These are phyloP conservation scores for Leptobrachium leishanense DNA, from an alignment of 2,113 vertebrate genomes.

Conservation along the genomic window DNA sequence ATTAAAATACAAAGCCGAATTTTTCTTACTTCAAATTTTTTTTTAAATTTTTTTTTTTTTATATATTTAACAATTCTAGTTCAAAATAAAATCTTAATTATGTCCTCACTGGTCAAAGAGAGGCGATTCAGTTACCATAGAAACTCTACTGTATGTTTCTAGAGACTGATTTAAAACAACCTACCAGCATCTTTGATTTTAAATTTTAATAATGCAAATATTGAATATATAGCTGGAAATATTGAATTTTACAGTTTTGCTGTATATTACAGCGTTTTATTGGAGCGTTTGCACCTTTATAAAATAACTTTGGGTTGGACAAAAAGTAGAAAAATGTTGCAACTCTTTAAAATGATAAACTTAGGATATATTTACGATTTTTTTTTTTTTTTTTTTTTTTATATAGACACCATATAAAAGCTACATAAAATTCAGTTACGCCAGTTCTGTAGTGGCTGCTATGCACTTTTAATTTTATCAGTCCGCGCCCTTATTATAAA, in stretches of 20 bases:
- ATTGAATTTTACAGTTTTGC: neutral
- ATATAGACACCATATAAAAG: neutral
- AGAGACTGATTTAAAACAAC: neutral
- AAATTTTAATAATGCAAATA: neutral
- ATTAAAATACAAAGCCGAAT: no score
- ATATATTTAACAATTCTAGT: no score
- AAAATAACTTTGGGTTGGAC: neutral
- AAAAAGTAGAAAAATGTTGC: neutral
- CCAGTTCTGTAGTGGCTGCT: conserved; percentile 17
- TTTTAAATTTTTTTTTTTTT: no score
- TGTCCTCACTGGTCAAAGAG: neutral
- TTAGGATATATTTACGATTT: neutral
- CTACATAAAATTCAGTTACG: neutral
- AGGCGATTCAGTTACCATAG: neutral
- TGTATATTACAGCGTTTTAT: neutral
- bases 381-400: no score
- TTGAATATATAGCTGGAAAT: neutral
- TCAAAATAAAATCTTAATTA: no score
- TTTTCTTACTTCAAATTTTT: no score
- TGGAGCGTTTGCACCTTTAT: neutral
- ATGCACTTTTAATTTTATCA: conserved; percentile 40
- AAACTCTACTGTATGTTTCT: neutral
- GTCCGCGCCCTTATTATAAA: neutral
- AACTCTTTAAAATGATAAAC: no score
- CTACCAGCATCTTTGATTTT: neutral